Percentiles rank a stretch among this genome's conserved stretches.
Evolutionary conservation across 2,113 vertebrate genomes (phyloP).

Genomic region (Notothenia coriiceps): DNA sequence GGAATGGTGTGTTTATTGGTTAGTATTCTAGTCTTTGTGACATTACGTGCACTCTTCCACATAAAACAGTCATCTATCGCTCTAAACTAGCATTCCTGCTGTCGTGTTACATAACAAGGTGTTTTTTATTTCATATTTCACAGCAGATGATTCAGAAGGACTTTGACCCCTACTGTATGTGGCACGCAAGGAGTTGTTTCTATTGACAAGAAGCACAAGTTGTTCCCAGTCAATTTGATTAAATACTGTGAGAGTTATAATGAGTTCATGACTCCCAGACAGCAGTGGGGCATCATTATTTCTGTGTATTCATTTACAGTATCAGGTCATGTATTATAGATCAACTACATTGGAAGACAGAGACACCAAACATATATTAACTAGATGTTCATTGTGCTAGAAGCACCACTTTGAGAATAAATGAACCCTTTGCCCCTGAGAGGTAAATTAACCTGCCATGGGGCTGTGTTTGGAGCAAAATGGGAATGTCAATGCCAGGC

Average conservation of each 20-base stretch:
- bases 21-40: background rate
- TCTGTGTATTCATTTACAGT: background rate
- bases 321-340: background rate
- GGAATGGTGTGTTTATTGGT: background rate
- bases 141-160: constrained; percentile 5
- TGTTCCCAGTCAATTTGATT: constrained; percentile 17
- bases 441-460: background rate
- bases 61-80: background rate
- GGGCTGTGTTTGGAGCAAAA: background rate
- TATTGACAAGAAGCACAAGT: constrained; percentile 1
- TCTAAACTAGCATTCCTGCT: background rate
- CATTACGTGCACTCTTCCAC: background rate
- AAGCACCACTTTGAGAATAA: background rate
- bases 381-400: background rate
- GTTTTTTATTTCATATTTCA: constrained; percentile 3
- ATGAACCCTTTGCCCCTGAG: background rate
- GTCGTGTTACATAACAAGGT: background rate
- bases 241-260: background rate
- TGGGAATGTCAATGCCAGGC: background rate
- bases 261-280: constrained; percentile 7
- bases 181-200: background rate
- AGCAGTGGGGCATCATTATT: background rate
- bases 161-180: constrained; percentile 12
- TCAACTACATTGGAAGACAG: background rate
- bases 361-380: constrained; percentile 1